Evolutionary conservation across 2,888 invertebrate species (phyloP).

Genomic region (Orthosia incerta): DNA sequence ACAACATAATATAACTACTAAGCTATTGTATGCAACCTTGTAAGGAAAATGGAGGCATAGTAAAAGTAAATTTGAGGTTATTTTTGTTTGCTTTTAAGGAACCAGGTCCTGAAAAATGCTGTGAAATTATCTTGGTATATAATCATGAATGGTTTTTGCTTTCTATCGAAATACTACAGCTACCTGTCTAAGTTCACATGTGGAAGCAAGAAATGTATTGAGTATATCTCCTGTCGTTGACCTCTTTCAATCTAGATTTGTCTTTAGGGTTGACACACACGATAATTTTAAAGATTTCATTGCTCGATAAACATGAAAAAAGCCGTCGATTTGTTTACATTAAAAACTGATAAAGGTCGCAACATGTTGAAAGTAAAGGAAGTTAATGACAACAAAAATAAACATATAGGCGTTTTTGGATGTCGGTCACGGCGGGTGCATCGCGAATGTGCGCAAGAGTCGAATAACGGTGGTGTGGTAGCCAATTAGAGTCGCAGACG

Average conservation of each 20-base stretch:
- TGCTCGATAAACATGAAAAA: neutral
- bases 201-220: no score
- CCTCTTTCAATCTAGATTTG: slow-evolving; percentile 3
- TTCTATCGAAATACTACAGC: neutral
- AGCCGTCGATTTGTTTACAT: slow-evolving; percentile 36
- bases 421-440: slow-evolving; percentile 71
- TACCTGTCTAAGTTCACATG: no score
- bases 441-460: slow-evolving; percentile 34
- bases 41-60: slow-evolving; percentile 55
- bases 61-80: slow-evolving; percentile 36
- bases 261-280: neutral
- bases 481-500: slow-evolving; percentile 71
- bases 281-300: slow-evolving; percentile 16
- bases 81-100: slow-evolving; percentile 24
- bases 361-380: slow-evolving; percentile 69
- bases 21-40: slow-evolving; percentile 80
- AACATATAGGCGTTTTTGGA: slow-evolving; percentile 67
- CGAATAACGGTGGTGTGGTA: slow-evolving; percentile 71
- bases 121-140: neutral
- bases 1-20: slow-evolving; percentile 66
- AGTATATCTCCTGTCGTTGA: neutral
- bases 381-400: slow-evolving; percentile 72
- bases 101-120: neutral
- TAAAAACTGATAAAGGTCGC: slow-evolving; percentile 46
- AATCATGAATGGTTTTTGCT: neutral